These are phyloP conservation scores for Hyperoplus immaculatus DNA, from an alignment of 2,797 vertebrate species.

Conservation along the genomic window DNA sequence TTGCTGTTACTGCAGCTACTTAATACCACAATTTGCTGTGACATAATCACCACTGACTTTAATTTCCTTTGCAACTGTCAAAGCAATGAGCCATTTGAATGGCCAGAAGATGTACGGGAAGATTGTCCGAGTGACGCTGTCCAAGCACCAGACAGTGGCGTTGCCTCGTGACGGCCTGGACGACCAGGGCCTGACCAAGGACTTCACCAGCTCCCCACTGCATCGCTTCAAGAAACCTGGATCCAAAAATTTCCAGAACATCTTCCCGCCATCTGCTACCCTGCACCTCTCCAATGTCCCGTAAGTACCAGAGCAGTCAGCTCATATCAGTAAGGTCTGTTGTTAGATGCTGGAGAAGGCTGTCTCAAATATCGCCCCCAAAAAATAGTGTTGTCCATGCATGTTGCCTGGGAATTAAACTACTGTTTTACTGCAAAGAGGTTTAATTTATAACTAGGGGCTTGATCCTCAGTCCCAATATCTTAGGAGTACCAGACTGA, in stretches of 20 bases:
- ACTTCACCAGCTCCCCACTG: slow-evolving; percentile 96
- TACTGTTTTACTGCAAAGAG: neutral
- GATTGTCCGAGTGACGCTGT: slow-evolving; percentile 96
- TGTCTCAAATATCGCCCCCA: neutral
- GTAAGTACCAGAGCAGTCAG: slow-evolving; percentile 83
- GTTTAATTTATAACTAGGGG: neutral
- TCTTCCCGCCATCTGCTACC: slow-evolving; percentile 96
- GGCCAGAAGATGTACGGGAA: slow-evolving; percentile 99
- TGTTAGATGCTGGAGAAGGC: neutral
- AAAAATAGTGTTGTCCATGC: neutral
- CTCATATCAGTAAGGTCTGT: neutral
- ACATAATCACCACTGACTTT: neutral
- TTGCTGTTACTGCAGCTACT: neutral
- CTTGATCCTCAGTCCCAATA: neutral
- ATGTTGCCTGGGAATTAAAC: too few species aligned
- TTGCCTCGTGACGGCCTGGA: slow-evolving; percentile 96
- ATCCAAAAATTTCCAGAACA: slow-evolving; percentile 99
- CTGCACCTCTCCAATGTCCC: slow-evolving; percentile 98
- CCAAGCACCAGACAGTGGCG: slow-evolving; percentile 97
- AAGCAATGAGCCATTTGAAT: slow-evolving; percentile 98
- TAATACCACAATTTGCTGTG: neutral
- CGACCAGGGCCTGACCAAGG: slow-evolving; percentile 97
- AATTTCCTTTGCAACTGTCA: slow-evolving; percentile 24
- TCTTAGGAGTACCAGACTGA: neutral
- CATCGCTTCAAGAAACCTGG: slow-evolving; percentile 98